These are phyloP conservation scores for Hyperoodon ampullatus DNA, from an alignment of 2,113 vertebrate species.

Conservation along the genomic window DNA sequence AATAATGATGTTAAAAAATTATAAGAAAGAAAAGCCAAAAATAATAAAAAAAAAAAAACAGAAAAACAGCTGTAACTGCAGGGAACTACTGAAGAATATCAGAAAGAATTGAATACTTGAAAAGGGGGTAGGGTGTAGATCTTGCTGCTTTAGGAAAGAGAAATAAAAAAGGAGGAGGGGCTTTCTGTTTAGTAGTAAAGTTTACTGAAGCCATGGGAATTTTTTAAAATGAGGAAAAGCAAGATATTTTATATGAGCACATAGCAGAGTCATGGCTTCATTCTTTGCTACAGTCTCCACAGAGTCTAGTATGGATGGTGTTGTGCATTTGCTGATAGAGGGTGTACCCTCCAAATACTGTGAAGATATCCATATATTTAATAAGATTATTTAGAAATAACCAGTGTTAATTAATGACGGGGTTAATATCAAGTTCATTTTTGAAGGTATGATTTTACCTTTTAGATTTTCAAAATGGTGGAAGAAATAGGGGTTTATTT, in stretches of 20 bases:
- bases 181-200: not conserved
- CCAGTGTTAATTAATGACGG: not conserved
- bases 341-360: not conserved
- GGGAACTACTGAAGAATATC: not conserved
- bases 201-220: not conserved
- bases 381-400: not conserved
- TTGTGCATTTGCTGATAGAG: not conserved
- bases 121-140: no score
- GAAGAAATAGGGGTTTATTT: not conserved
- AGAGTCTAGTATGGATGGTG: rapidly evolving
- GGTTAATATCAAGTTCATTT: not conserved
- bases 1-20: no score
- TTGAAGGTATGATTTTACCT: not conserved
- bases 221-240: not conserved
- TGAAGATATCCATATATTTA: not conserved
- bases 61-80: not conserved
- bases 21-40: not conserved
- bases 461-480: constrained; percentile 15
- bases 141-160: not conserved
- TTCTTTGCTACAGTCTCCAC: not conserved
- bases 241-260: not conserved
- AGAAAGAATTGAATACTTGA: not conserved
- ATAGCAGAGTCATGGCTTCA: not conserved
- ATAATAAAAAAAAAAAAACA: no score
- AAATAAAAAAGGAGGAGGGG: not conserved